These are phyloP conservation scores for Ageneiosus marmoratus DNA, from an alignment of 2,113 vertebrate genomes.

Conservation along the genomic window DNA sequence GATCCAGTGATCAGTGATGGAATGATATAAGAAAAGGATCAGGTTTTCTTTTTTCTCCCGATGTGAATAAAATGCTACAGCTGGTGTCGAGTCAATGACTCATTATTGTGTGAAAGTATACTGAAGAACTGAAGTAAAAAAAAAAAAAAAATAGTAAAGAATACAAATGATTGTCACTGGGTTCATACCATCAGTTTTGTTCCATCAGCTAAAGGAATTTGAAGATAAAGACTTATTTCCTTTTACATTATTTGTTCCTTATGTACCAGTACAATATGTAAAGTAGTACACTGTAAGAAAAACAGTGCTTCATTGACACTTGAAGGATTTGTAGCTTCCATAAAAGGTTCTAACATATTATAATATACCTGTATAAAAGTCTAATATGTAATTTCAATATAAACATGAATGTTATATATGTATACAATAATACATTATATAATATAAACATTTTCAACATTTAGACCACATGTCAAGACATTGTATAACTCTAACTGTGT, in stretches of 20 bases:
- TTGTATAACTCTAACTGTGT: background rate
- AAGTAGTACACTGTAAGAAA: background rate
- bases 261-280: background rate
- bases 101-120: background rate
- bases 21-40: background rate
- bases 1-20: background rate
- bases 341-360: background rate
- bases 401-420: too few species aligned
- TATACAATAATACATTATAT: too few species aligned
- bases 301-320: background rate
- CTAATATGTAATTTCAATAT: too few species aligned
- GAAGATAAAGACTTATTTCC: background rate
- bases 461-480: too few species aligned
- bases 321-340: background rate
- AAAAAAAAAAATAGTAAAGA: background rate
- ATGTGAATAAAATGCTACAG: background rate
- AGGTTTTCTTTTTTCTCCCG: background rate
- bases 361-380: background rate
- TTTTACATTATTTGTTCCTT: background rate
- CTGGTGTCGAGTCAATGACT: background rate
- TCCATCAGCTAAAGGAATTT: background rate
- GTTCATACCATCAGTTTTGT: background rate
- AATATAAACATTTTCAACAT: too few species aligned
- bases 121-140: background rate
- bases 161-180: background rate